Evolutionary conservation across 2,888 invertebrate genomes (phyloP).

Genomic region (Himalopsyche japonica): DNA sequence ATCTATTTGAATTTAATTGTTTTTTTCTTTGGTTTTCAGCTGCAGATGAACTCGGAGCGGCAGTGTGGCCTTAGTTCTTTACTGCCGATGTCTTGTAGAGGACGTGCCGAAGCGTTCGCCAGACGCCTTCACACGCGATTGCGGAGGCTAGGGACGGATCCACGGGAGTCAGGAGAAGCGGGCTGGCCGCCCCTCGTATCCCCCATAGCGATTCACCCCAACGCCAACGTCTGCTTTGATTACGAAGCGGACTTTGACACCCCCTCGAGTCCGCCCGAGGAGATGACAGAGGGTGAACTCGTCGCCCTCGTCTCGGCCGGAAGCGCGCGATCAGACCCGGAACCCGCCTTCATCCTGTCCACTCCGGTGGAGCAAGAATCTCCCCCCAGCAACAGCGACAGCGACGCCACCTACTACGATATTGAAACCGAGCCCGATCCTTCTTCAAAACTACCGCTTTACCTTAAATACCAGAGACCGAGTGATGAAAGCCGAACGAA

Average conservation of each 20-base stretch:
- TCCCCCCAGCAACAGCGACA: conserved; percentile 52
- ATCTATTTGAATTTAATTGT: neutral
- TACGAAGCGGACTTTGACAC: conserved; percentile 69
- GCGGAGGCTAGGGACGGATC: conserved; percentile 66
- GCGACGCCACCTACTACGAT: conserved; percentile 47
- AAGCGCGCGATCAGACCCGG: conserved; percentile 51
- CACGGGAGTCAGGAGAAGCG: conserved; percentile 52
- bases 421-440: conserved; percentile 46
- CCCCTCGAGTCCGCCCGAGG: conserved; percentile 72
- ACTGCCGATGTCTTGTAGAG: conserved; percentile 78
- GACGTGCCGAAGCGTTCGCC: conserved; percentile 80
- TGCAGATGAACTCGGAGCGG: conserved; percentile 59
- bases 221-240: conserved; percentile 65
- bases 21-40: conserved; percentile 49
- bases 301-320: conserved; percentile 57
- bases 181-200: conserved; percentile 48
- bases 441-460: conserved; percentile 43
- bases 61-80: conserved; percentile 72
- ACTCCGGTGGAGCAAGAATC: conserved; percentile 43
- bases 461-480: conserved; percentile 44
- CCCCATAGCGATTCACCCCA: conserved; percentile 42
- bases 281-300: conserved; percentile 59
- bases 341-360: conserved; percentile 56
- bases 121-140: conserved; percentile 75
- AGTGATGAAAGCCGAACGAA: conserved; percentile 37